Percentiles rank a stretch among this genome's conserved stretches.
These are phyloP conservation scores for Taurulus bubalis DNA, from an alignment of 2,113 vertebrate genomes.

Conservation along the genomic window DNA sequence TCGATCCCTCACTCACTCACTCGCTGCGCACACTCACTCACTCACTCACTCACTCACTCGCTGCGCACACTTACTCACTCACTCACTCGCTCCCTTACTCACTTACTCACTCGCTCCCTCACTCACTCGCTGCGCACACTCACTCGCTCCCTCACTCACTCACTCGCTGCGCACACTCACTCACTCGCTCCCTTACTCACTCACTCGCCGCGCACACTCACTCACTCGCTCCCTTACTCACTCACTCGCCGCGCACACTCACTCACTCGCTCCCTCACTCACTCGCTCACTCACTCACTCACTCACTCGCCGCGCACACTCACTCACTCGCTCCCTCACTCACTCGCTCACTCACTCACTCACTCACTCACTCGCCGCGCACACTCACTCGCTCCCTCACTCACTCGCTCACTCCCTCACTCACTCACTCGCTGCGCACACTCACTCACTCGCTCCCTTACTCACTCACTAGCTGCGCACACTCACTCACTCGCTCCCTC, in stretches of 20 bases:
- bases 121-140: not conserved
- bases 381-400: not conserved
- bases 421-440: not conserved
- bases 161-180: not conserved
- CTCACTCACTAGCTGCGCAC: not conserved
- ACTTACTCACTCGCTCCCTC: not conserved
- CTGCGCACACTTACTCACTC: not conserved
- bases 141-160: not conserved
- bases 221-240: not conserved
- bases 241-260: not conserved
- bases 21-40: too few relatives aligned
- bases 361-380: not conserved
- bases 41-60: too few relatives aligned
- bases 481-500: not conserved
- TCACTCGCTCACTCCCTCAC: not conserved
- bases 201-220: not conserved
- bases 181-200: not conserved
- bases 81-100: slow-evolving; percentile 17
- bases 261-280: not conserved
- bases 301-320: too few relatives aligned
- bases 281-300: not conserved
- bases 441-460: not conserved
- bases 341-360: not conserved
- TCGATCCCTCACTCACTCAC: too few relatives aligned
- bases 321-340: not conserved